Conservation (phyloP, 2,888 invertebrate genomes). For the Nemoura dubitans region DNA sequence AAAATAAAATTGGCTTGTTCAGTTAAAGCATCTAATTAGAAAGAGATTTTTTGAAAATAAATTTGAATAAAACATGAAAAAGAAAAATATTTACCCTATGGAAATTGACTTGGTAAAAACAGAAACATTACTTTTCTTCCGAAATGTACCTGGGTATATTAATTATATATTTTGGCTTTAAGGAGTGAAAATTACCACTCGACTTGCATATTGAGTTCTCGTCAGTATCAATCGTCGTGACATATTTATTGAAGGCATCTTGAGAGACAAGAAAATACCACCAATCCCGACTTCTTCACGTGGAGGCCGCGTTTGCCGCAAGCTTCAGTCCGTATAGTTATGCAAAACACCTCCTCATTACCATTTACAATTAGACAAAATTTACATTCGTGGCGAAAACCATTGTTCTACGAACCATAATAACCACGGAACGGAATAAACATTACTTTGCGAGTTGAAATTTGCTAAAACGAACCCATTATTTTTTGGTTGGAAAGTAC, state of each 20-base stretch:
- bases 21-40: neutral
- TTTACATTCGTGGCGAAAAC: neutral
- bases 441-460: neutral
- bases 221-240: too few relatives aligned
- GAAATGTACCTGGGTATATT: too few relatives aligned
- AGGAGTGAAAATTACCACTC: neutral
- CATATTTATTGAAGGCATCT: too few relatives aligned
- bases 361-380: slow-evolving; percentile 1
- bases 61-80: neutral
- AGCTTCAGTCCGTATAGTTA: neutral
- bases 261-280: neutral
- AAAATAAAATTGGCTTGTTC: neutral
- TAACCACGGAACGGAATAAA: neutral
- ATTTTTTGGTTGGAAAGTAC: neutral
- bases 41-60: neutral
- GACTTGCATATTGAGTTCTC: too few relatives aligned
- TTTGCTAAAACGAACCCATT: neutral
- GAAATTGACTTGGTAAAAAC: too few relatives aligned
- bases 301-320: too few relatives aligned
- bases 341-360: neutral
- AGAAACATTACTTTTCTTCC: too few relatives aligned
- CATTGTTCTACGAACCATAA: neutral
- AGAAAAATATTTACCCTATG: too few relatives aligned
- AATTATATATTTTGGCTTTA: neutral
- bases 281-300: neutral